phyloP scores from a whole-genome alignment of 2,888 invertebrate species.

The Anticlea derivata region DNA sequence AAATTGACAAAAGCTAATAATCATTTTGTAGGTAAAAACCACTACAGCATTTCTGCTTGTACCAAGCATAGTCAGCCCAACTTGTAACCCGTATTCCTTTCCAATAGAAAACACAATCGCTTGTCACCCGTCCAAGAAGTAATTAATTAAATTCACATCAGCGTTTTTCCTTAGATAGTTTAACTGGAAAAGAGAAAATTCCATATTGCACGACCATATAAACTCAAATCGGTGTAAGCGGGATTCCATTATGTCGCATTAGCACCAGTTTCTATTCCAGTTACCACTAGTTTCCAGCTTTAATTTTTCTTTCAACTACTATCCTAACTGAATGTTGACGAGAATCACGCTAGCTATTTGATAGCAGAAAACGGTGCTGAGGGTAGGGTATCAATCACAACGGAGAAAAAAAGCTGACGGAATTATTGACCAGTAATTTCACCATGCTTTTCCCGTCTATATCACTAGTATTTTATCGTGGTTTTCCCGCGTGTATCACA shows the following conservation, averaged over 20 bases:
- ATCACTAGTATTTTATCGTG: background rate
- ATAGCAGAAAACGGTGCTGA: background rate
- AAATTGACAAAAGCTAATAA: no score
- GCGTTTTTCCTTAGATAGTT: constrained; percentile 61
- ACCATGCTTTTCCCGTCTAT: background rate
- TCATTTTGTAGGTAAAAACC: background rate
- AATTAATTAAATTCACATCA: constrained; percentile 71
- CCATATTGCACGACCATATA: constrained; percentile 48
- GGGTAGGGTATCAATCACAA: constrained; percentile 42
- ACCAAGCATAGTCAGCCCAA: no score
- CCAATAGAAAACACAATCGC: constrained; percentile 45
- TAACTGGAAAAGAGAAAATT: constrained; percentile 64
- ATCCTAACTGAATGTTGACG: no score
- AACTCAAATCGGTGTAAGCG: constrained; percentile 43
- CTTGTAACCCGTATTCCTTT: constrained; percentile 36
- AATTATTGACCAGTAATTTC: background rate
- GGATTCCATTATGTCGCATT: constrained; percentile 42
- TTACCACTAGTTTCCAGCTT: no score
- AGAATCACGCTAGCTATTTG: background rate
- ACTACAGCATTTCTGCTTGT: background rate
- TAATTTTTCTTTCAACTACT: no score
- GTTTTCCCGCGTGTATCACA: background rate
- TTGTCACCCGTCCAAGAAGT: constrained; percentile 40
- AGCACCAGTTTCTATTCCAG: background rate
- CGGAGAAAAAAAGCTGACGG: constrained; percentile 56